Percentiles rank a stretch among this genome's conserved stretches.
phyloP scores from a whole-genome alignment of 2,888 invertebrate genomes.

The Leuctra nigra region DNA sequence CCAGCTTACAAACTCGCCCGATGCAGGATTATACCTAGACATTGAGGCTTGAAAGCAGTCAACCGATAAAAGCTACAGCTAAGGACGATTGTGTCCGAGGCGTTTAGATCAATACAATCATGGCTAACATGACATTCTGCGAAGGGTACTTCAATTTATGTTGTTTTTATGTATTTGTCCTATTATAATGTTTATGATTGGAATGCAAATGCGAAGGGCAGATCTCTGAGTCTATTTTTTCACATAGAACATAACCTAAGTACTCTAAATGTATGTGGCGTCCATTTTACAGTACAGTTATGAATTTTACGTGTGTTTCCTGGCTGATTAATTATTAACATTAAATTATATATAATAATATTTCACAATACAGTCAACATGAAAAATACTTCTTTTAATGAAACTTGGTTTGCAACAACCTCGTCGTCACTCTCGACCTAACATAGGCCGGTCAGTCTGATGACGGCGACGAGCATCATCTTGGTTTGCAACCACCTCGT shows the following conservation, averaged over 20 bases:
- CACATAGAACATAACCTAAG: neutral
- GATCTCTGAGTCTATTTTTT: neutral
- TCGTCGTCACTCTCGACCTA: neutral
- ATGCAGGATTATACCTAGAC: neutral
- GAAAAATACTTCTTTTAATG: slow-evolving; percentile 15
- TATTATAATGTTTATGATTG: neutral
- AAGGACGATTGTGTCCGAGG: neutral
- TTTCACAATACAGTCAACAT: slow-evolving; percentile 18
- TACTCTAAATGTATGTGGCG: neutral
- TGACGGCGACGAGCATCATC: neutral
- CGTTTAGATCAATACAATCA: no score
- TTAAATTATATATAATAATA: slow-evolving; percentile 5
- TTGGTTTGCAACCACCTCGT: no score
- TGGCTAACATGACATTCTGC: neutral
- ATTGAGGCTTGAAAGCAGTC: neutral
- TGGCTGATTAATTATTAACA: slow-evolving; percentile 17
- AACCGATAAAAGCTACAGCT: neutral
- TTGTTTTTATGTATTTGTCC: neutral
- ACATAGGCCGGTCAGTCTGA: neutral
- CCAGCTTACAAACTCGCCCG: no score
- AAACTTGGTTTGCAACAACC: no score
- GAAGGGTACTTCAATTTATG: neutral
- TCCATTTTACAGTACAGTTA: neutral
- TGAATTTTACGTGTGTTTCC: neutral
- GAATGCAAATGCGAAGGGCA: neutral